Evolutionary conservation across 2,113 vertebrate species (phyloP).

Genomic region (Asarcornis scutulata): DNA sequence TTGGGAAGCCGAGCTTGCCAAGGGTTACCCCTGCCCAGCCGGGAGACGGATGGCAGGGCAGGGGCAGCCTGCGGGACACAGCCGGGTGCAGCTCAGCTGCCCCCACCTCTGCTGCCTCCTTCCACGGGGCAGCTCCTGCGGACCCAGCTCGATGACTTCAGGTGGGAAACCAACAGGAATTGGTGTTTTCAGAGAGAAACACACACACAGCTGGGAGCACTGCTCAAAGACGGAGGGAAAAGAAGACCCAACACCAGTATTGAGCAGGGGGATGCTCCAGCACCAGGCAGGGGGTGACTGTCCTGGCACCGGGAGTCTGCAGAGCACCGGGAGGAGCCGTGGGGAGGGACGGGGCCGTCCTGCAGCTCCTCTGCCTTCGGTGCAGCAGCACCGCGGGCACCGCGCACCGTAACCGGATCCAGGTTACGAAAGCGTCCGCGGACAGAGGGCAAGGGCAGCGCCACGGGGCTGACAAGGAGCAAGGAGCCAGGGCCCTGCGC

Average conservation of each 20-base stretch:
- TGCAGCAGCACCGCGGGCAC: no score
- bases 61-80: neutral
- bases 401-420: neutral
- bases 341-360: no score
- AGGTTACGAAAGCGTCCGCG: neutral
- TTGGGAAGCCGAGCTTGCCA: neutral
- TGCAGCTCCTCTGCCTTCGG: no score
- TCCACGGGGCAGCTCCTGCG: neutral
- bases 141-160: neutral
- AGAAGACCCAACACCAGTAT: no score
- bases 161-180: neutral
- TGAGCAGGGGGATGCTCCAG: no score
- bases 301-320: no score
- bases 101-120: neutral
- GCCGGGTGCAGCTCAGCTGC: neutral
- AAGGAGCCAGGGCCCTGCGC: no score
- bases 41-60: neutral
- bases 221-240: no score
- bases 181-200: no score
- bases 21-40: neutral
- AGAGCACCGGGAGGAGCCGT: no score
- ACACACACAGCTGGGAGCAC: no score
- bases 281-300: no score
- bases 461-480: neutral
- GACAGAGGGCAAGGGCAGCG: neutral